Evolutionary conservation across 2,797 vertebrate species (phyloP).

Genomic region (Gorsachius magnificus): DNA sequence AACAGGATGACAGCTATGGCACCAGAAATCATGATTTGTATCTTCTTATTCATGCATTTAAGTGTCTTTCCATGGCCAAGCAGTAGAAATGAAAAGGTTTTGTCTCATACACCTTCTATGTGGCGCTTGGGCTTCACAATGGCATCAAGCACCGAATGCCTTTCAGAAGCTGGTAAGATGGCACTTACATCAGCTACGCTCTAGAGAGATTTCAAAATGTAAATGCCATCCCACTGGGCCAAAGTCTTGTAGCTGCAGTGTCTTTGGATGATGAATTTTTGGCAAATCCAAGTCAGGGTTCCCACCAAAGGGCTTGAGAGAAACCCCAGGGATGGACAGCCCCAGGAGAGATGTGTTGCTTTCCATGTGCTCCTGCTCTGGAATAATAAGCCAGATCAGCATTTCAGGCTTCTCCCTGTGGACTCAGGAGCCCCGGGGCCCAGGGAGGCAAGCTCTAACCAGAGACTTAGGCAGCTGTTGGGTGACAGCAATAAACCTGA

Average conservation of each 20-base stretch:
- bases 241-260: neutral
- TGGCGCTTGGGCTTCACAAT: neutral
- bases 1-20: neutral
- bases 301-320: neutral
- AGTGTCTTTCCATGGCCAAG: neutral
- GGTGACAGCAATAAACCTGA: neutral
- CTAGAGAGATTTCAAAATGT: neutral
- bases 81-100: neutral
- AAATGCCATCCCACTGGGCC: neutral
- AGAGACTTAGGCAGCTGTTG: neutral
- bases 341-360: neutral
- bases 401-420: neutral
- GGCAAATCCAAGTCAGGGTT: neutral
- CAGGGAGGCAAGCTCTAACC: neutral
- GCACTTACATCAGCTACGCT: neutral
- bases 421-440: neutral
- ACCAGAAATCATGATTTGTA: neutral
- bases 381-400: neutral
- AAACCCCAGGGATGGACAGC: neutral
- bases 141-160: neutral
- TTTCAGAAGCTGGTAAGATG: neutral
- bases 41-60: neutral
- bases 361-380: neutral
- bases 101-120: neutral
- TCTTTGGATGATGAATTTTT: neutral